Base-by-base conservation (phyloP, 2,888 invertebrate genomes). In the Ommatoiulus sabulosus region DNA sequence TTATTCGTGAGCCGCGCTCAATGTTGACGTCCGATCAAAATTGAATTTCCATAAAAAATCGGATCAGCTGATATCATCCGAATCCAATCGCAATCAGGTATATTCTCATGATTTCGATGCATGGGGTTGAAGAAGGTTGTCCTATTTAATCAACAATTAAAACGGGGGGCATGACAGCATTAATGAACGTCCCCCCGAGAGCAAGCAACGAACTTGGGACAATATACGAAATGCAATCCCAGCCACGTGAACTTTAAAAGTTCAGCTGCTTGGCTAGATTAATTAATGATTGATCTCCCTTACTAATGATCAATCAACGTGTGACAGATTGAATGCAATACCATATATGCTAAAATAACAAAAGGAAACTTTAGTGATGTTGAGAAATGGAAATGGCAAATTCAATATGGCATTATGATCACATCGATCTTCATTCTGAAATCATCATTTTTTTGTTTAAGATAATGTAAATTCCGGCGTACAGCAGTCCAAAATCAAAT, bases 301-400 rank as follows among this genome's bases (percentile, higher is more conserved):
- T 72, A n/a, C 24, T 72, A 24, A 72, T 24, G 72, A 63, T 63
- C 63, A 63, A 72, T 72, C 72, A 72, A 72, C 72, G 72, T 72
- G 72, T 72, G 72, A 24, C 72, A 24, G 24, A 10, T 72, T 72
- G 72, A 72, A 72, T 72, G 24, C 72, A 72, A 72, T 24, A 72
- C 24, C 72, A 72, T 24, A 72, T 24, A 72, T 72, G 24, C 10
- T 72, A n/a, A 72, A n/a, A 72, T 72, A 63, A 63, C 20, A n/a
- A 24, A 24, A n/a, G 63, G 4, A n/a, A n/a, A 48, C 48, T 12
- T 48, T 48, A 48, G 15, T 52, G 52, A 52, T 52, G 24, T n/a
- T 24, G 24, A n/a, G 7, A 72, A 24, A 72, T 72, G 8, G 24
- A 20, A 20, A 24, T 24, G 24, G 1, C 24, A 72, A 63, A 63